Evolutionary conservation across 2,888 invertebrate genomes (phyloP).

Genomic region (Mellilla xanthometata): DNA sequence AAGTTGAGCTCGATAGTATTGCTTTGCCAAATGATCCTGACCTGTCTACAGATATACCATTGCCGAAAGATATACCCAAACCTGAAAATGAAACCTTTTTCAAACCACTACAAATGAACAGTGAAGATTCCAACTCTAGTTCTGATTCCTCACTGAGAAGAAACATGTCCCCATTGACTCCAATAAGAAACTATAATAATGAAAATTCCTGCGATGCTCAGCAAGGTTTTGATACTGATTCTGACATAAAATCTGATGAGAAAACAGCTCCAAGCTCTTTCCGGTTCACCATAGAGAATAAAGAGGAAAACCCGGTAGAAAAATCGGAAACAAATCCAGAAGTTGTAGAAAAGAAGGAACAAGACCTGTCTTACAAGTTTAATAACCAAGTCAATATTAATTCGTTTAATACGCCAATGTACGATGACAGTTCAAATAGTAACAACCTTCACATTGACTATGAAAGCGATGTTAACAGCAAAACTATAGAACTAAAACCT

Average conservation of each 20-base stretch:
- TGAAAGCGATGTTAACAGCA: conserved; percentile 75
- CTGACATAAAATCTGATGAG: conserved; percentile 50
- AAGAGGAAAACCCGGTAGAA: conserved; percentile 45
- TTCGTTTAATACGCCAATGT: conserved; percentile 62
- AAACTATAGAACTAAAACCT: conserved; percentile 58
- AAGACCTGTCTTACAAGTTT: conserved; percentile 61
- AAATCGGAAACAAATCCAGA: conserved; percentile 44
- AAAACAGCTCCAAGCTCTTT: conserved; percentile 62
- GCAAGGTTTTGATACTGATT: conserved; percentile 69
- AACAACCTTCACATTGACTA: conserved; percentile 72
- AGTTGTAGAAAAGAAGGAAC: conserved; percentile 52
- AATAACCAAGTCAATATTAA: conserved; percentile 68
- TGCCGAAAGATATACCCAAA: conserved; percentile 54
- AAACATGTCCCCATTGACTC: conserved; percentile 76
- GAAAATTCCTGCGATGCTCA: conserved; percentile 77
- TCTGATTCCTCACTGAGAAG: conserved; percentile 68
- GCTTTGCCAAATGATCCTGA: conserved; percentile 58
- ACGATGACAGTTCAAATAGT: conserved; percentile 75
- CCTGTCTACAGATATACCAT: conserved; percentile 48
- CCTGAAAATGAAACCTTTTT: conserved; percentile 54
- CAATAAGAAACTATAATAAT: conserved; percentile 72
- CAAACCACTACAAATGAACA: conserved; percentile 54
- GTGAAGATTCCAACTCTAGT: conserved; percentile 68
- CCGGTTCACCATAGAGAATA: conserved; percentile 66
- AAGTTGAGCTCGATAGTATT: conserved; percentile 60